These are phyloP conservation scores for Synanthedon andrenaeformis DNA, from an alignment of 2,888 invertebrate species.

Conservation along the genomic window DNA sequence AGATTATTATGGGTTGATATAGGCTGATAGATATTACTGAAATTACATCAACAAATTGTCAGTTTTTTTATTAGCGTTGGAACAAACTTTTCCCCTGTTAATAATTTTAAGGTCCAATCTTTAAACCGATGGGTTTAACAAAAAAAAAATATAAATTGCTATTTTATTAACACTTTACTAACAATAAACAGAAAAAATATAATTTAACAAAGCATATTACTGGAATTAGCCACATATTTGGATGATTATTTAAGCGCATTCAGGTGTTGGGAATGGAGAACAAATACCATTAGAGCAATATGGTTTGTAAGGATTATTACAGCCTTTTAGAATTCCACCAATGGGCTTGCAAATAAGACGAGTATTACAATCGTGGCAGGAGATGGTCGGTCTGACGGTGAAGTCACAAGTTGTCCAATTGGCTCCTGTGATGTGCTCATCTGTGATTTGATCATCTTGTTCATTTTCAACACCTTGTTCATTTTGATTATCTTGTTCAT, in stretches of 20 bases:
- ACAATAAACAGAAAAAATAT: background rate
- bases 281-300: slow-evolving; percentile 41
- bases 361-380: slow-evolving; percentile 36
- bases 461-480: slow-evolving; percentile 8
- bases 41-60: too few relatives aligned
- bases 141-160: background rate
- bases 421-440: slow-evolving; percentile 3
- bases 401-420: slow-evolving; percentile 27
- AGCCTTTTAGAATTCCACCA: slow-evolving; percentile 29
- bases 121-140: too few relatives aligned
- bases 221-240: too few relatives aligned
- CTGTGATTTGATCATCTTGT: slow-evolving; percentile 2
- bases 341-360: slow-evolving; percentile 33
- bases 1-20: too few relatives aligned
- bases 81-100: too few relatives aligned
- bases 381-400: slow-evolving; percentile 16
- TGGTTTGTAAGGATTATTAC: slow-evolving; percentile 23
- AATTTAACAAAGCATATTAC: background rate
- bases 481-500: slow-evolving; percentile 10
- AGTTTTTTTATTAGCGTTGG: too few relatives aligned
- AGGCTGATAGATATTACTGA: too few relatives aligned
- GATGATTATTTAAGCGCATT: slow-evolving; percentile 15
- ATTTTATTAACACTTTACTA: background rate
- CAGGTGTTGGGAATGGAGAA: slow-evolving; percentile 24
- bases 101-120: too few relatives aligned